Conservation (phyloP, 92 coral and sea anemone species). For the Isaurus tuberculatus region DNA sequence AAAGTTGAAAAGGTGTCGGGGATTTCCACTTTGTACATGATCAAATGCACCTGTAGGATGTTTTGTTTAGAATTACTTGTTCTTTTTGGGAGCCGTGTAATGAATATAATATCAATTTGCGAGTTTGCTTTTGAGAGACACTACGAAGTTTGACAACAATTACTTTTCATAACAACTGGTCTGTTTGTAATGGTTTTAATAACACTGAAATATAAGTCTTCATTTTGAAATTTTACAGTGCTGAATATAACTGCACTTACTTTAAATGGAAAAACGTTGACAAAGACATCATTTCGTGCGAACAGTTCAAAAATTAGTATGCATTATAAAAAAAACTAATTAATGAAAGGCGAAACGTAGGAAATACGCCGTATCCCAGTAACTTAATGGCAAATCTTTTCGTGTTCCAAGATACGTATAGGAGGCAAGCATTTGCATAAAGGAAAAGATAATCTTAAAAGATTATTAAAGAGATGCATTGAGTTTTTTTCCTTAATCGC, state of each 20-base stretch:
- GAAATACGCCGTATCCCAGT: neutral
- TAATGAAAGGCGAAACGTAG: neutral
- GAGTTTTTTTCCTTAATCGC: neutral
- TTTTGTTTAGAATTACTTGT: neutral
- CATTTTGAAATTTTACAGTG: neutral
- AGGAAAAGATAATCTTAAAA: neutral
- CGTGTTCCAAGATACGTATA: neutral
- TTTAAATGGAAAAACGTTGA: neutral
- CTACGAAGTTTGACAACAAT: neutral
- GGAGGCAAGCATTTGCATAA: neutral
- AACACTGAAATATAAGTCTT: neutral
- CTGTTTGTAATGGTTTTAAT: neutral
- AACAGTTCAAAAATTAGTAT: neutral
- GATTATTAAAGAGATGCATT: neutral
- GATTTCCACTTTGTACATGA: neutral
- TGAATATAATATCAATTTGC: neutral
- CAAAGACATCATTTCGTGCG: slow-evolving; percentile 6
- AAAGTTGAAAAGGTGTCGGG: neutral
- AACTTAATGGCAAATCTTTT: neutral
- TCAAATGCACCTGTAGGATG: neutral
- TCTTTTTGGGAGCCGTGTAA: neutral
- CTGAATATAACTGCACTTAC: neutral
- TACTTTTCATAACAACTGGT: neutral
- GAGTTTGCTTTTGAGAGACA: neutral
- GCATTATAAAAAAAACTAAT: neutral